Conservation (phyloP, 2,113 vertebrate genomes). For the Pantherophis guttatus region DNA sequence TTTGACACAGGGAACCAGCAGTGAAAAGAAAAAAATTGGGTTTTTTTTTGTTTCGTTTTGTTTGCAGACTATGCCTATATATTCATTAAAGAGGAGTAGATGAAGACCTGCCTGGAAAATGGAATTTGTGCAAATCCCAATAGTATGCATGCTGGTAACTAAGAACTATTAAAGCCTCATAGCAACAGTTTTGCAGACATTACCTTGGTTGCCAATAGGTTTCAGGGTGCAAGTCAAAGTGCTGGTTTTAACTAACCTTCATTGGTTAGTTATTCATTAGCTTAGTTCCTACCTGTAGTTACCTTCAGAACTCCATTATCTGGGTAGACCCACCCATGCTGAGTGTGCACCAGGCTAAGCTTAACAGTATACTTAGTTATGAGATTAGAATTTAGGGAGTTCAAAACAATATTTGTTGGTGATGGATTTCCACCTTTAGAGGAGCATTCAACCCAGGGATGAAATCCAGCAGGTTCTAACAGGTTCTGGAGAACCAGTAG, state of each 20-base stretch:
- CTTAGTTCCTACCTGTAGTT: neutral
- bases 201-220: neutral
- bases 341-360: neutral
- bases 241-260: neutral
- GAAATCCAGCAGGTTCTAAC: too few species aligned
- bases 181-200: neutral
- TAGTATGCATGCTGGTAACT: neutral
- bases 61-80: neutral
- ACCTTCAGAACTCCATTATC: neutral
- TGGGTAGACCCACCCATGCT: neutral
- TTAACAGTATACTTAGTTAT: neutral
- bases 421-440: neutral
- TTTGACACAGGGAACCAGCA: neutral
- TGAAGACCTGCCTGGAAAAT: neutral
- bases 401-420: neutral
- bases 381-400: neutral
- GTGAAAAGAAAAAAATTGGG: neutral
- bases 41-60: too few species aligned
- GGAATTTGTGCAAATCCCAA: neutral
- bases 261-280: neutral
- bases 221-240: neutral
- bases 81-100: neutral
- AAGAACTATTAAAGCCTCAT: neutral
- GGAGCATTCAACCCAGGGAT: neutral
- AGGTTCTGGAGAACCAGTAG: too few species aligned